phyloP scores from a whole-genome alignment of 2,797 vertebrate genomes.

The Calcarius lapponicus region DNA sequence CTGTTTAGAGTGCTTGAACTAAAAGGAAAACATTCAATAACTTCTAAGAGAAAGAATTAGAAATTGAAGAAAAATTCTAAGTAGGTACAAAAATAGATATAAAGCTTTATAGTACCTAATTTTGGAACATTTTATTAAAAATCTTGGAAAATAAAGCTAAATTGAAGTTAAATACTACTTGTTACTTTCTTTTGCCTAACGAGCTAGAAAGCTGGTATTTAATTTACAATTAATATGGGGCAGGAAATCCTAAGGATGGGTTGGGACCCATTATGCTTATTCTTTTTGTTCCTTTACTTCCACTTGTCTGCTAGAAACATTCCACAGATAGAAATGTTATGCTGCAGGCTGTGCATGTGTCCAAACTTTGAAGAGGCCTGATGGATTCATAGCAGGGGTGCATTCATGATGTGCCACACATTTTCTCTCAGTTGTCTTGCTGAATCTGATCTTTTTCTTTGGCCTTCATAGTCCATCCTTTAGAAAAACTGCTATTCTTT shows the following conservation, averaged over 20 bases:
- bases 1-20: constrained; percentile 18
- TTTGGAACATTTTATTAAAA: neutral
- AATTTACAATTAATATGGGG: neutral
- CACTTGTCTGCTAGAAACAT: constrained; percentile 24
- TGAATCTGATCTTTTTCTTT: neutral
- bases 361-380: neutral
- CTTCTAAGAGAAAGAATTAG: neutral
- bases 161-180: neutral
- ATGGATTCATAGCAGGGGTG: neutral
- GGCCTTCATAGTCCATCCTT: neutral
- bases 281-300: constrained; percentile 46
- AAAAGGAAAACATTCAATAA: neutral
- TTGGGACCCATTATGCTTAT: constrained; percentile 25
- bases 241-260: constrained; percentile 59
- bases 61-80: neutral
- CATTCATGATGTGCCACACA: neutral
- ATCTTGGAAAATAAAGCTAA: neutral
- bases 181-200: neutral
- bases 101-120: neutral
- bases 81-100: neutral
- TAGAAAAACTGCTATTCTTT: neutral
- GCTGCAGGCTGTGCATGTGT: neutral
- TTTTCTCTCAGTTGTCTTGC: neutral
- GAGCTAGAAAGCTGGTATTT: constrained; percentile 14
- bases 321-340: neutral